Percentiles rank a stretch among this genome's conserved stretches.
Evolutionary conservation across 2,113 vertebrate genomes (phyloP).

Genomic region (Carassius gibelio): DNA sequence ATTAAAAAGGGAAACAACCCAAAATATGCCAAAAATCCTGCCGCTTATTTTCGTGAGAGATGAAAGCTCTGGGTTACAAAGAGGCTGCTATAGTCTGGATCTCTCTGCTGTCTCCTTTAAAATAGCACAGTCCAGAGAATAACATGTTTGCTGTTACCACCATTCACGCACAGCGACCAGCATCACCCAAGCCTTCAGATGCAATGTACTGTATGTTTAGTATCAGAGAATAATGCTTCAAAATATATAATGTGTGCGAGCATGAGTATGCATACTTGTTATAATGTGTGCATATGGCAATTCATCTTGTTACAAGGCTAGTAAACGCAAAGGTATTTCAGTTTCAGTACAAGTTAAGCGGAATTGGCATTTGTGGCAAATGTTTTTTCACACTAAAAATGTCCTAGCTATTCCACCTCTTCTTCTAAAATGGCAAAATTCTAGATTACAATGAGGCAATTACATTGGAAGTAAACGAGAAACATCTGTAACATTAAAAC

Average conservation of each 20-base stretch:
- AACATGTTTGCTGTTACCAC: slow-evolving; percentile 73
- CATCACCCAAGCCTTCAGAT: neutral
- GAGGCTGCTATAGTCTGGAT: slow-evolving; percentile 74
- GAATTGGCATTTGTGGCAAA: neutral
- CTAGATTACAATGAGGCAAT: neutral
- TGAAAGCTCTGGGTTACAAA: slow-evolving; percentile 75
- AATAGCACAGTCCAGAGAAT: slow-evolving; percentile 77
- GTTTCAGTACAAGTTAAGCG: neutral
- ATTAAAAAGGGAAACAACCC: slow-evolving; percentile 59
- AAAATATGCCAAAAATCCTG: slow-evolving; percentile 74
- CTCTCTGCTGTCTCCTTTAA: slow-evolving; percentile 77
- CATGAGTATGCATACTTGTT: neutral
- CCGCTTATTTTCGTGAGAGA: slow-evolving; percentile 72
- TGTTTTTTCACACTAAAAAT: neutral
- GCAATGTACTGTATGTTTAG: neutral
- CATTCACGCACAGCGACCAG: slow-evolving; percentile 13
- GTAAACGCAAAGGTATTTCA: neutral
- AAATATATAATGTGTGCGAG: neutral
- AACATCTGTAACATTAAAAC: neutral
- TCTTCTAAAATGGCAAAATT: neutral
- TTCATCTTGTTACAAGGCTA: neutral
- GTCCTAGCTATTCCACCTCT: neutral
- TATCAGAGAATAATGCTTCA: neutral
- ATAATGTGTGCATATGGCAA: neutral
- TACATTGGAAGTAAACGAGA: neutral